Conservation (phyloP, 1,140 invertebrate genomes). For the Gryon sp. region DNA sequence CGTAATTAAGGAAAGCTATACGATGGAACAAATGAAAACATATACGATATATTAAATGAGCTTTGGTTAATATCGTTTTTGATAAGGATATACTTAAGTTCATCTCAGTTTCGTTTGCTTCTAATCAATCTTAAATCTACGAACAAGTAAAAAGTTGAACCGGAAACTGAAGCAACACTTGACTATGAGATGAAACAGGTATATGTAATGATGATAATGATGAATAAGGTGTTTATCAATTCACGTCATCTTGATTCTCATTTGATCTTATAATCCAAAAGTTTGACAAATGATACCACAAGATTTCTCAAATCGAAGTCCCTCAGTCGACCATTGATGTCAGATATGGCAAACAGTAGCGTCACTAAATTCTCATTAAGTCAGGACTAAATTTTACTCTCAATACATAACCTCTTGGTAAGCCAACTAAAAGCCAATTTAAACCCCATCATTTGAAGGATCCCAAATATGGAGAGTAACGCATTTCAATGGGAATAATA, state of each 20-base stretch:
- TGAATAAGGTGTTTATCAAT: no score
- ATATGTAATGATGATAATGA: no score
- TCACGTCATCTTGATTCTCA: not conserved
- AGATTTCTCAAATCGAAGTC: not conserved
- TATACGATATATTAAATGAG: no score
- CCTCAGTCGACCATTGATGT: slow-evolving; percentile 16
- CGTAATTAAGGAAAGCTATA: slow-evolving; percentile 10
- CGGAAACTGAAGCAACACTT: no score
- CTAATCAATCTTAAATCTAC: no score
- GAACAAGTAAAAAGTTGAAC: not conserved
- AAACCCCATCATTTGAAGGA: slow-evolving; percentile 26
- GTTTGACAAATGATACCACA: no score
- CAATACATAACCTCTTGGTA: slow-evolving; percentile 29
- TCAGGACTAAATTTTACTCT: slow-evolving; percentile 40
- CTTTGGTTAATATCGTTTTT: no score
- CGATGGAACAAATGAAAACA: no score
- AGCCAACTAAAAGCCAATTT: slow-evolving; percentile 48
- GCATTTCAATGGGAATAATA: no score
- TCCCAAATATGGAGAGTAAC: slow-evolving; percentile 13
- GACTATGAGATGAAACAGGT: no score
- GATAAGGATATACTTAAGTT: not conserved
- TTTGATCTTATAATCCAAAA: slow-evolving; percentile 18
- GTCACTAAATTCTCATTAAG: slow-evolving; percentile 50
- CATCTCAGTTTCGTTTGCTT: no score
- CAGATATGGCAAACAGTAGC: slow-evolving; percentile 46